Conservation (phyloP, 92 coral and sea anemone species). For the Palythoa caribaeorum region DNA sequence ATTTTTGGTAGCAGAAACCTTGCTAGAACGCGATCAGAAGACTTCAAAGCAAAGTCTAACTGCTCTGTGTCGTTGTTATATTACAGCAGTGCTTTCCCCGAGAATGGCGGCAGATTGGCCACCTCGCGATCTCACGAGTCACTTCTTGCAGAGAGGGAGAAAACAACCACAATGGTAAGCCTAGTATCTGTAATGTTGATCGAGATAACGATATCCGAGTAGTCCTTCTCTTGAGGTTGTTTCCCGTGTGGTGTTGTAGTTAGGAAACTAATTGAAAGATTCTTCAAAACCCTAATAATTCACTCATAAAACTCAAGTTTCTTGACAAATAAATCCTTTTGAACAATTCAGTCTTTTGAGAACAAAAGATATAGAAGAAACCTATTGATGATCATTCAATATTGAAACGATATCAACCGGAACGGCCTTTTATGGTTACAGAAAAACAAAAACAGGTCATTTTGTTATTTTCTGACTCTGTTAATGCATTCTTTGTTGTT, state of each 20-base stretch:
- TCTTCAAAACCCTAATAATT: background rate
- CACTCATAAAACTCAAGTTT: background rate
- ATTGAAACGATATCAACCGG: slow-evolving; percentile 9
- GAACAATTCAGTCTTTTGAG: background rate
- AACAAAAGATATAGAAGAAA: background rate
- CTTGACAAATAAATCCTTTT: background rate
- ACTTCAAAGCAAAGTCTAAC: slow-evolving; percentile 18
- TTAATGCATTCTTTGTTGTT: slow-evolving; percentile 13
- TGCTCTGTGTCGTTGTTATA: slow-evolving; percentile 35
- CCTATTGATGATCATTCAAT: background rate
- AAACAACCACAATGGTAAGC: slow-evolving; percentile 30
- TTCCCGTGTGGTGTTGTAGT: background rate
- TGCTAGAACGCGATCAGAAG: slow-evolving; percentile 13
- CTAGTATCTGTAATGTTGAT: background rate
- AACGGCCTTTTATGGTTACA: slow-evolving; percentile 15
- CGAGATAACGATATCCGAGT: background rate
- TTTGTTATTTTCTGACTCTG: background rate
- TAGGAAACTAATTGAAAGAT: slow-evolving; percentile 11
- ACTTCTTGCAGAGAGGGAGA: slow-evolving; percentile 32
- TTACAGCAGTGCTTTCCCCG: slow-evolving; percentile 42
- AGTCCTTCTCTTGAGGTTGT: background rate
- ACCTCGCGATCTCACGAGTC: slow-evolving; percentile 46
- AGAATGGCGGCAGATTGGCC: slow-evolving; percentile 28
- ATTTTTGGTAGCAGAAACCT: slow-evolving; percentile 34
- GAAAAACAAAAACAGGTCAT: background rate